These are phyloP conservation scores for Catagonus wagneri DNA, from an alignment of 2,113 vertebrate genomes.

Conservation along the genomic window DNA sequence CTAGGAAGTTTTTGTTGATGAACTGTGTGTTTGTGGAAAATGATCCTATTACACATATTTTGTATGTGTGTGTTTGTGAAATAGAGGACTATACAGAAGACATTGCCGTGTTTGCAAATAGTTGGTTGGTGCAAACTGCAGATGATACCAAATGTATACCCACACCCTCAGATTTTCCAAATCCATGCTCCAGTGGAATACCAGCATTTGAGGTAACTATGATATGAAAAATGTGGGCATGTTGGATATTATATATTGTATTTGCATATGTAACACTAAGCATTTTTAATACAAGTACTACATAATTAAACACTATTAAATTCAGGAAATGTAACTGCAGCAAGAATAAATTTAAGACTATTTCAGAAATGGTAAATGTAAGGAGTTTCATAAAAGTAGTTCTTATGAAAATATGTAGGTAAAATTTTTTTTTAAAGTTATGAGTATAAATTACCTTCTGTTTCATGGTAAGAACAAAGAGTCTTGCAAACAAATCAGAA, in stretches of 20 bases:
- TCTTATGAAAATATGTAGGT: constrained; percentile 10
- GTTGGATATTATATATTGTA: not conserved
- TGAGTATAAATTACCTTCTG: not conserved
- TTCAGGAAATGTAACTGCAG: not conserved
- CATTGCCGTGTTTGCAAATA: constrained; percentile 95
- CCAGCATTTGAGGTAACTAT: constrained; percentile 93
- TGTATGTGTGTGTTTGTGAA: constrained; percentile 70
- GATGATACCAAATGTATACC: constrained; percentile 90
- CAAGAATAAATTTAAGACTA: not conserved
- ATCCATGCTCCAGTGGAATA: constrained; percentile 93
- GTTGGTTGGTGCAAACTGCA: constrained; percentile 93
- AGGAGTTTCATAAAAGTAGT: not conserved
- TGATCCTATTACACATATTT: constrained; percentile 12
- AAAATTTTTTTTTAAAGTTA: not conserved
- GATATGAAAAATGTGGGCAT: not conserved
- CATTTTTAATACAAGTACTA: not conserved
- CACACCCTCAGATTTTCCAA: constrained; percentile 93
- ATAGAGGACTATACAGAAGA: constrained; percentile 91
- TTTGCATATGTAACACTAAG: not conserved
- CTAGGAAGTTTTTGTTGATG: not conserved
- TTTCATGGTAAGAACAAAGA: constrained; percentile 10
- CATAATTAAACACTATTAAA: not conserved
- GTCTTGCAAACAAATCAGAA: not conserved
- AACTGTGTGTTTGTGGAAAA: constrained; percentile 39
- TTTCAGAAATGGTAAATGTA: not conserved